phyloP scores from a whole-genome alignment of 2,113 vertebrate genomes.

The Sciurus niger region DNA sequence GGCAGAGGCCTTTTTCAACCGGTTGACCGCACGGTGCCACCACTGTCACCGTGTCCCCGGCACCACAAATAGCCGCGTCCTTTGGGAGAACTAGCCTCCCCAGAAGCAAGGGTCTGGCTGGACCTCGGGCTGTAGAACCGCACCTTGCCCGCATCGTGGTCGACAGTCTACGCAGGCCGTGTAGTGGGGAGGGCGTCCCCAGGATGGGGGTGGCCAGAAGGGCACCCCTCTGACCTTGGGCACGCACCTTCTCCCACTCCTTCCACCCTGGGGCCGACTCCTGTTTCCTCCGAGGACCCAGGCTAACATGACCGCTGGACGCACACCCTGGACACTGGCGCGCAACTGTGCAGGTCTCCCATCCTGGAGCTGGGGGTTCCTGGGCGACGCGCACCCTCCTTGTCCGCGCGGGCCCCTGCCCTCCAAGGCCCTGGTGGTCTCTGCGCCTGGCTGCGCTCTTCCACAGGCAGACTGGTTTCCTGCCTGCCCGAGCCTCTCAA shows the following conservation, averaged over 20 bases:
- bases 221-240: no score
- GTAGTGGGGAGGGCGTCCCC: background rate
- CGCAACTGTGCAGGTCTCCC: rapidly evolving
- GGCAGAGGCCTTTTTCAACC: no score
- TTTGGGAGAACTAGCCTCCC: background rate
- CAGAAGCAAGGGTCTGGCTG: background rate
- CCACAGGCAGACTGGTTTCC: background rate
- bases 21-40: background rate
- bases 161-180: background rate
- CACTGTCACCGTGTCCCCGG: background rate
- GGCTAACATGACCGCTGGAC: rapidly evolving
- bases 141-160: no score
- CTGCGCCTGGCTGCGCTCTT: background rate
- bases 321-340: background rate
- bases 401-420: background rate
- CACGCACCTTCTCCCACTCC: background rate
- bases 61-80: background rate
- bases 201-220: background rate
- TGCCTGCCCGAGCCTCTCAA: background rate
- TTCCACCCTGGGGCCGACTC: background rate
- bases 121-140: background rate
- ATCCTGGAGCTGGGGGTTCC: background rate
- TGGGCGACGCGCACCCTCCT: no score
- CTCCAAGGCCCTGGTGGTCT: background rate
- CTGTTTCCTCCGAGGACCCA: background rate